Conservation (phyloP, 2,888 invertebrate genomes). For the Coronaproctus castanopsis region DNA sequence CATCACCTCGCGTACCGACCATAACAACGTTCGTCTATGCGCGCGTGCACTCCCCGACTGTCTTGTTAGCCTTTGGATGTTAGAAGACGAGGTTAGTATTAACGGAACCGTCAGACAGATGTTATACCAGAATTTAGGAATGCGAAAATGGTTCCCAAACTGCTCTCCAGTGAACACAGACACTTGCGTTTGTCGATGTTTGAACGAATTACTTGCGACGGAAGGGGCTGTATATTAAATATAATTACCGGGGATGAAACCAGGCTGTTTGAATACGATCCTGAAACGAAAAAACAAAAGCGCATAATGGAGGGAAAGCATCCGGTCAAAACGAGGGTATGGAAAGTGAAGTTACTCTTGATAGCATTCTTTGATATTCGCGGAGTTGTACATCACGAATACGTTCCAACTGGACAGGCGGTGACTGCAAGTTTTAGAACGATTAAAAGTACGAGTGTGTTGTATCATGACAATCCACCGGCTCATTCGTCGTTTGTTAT, state of each 20-base stretch:
- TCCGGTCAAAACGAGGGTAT: constrained; percentile 1
- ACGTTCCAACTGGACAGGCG: constrained; percentile 3
- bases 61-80: no score
- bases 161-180: no score
- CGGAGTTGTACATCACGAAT: constrained; percentile 7
- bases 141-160: no score
- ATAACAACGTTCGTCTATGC: no score
- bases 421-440: constrained; percentile 9
- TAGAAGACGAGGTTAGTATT: no score
- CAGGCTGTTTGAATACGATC: constrained; percentile 16
- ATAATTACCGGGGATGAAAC: constrained; percentile 16
- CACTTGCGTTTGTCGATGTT: constrained; percentile 5
- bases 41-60: no score
- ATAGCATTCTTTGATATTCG: no score
- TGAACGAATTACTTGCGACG: constrained; percentile 12
- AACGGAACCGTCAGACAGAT: no score
- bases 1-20: no score
- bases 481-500: constrained; percentile 13
- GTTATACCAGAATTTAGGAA: no score
- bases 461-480: constrained; percentile 20
- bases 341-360: no score
- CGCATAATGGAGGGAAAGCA: constrained; percentile 8
- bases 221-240: constrained; percentile 9
- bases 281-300: constrained; percentile 16
- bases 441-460: background rate